phyloP scores from a whole-genome alignment of 1,140 invertebrate genomes.

The Scaptomyza hsui region DNA sequence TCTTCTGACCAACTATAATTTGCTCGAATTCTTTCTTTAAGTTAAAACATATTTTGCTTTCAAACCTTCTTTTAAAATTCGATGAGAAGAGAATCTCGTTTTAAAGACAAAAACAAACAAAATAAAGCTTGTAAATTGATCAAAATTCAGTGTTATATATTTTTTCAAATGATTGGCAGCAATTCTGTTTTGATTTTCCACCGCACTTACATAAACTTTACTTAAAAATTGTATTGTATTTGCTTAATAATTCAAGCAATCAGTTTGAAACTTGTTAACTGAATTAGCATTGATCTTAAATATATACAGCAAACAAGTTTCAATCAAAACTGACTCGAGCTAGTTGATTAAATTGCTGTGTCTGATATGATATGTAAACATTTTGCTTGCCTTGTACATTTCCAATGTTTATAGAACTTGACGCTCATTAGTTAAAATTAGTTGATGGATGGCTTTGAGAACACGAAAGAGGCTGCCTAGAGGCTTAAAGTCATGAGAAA shows the following conservation, averaged over 20 bases:
- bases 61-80: slow-evolving; percentile 31
- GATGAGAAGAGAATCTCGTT: slow-evolving; percentile 28
- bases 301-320: slow-evolving; percentile 34
- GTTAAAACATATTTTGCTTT: slow-evolving; percentile 28
- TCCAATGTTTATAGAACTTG: slow-evolving; percentile 16
- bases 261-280: slow-evolving; percentile 21
- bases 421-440: slow-evolving; percentile 23
- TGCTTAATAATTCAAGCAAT: slow-evolving; percentile 3
- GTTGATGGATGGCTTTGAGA: slow-evolving; percentile 17
- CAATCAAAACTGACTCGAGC: background rate
- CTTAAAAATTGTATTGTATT: background rate
- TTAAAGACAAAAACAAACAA: slow-evolving; percentile 29
- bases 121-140: slow-evolving; percentile 76
- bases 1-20: slow-evolving; percentile 46
- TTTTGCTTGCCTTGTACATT: slow-evolving; percentile 15
- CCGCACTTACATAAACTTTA: background rate
- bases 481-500: background rate
- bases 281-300: slow-evolving; percentile 33
- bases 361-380: slow-evolving; percentile 27
- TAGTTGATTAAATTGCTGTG: slow-evolving; percentile 9
- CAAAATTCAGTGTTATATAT: slow-evolving; percentile 20
- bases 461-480: slow-evolving; percentile 8
- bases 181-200: background rate
- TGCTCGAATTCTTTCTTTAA: slow-evolving; percentile 37
- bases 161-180: slow-evolving; percentile 15